A percentile compares a stretch with the other conserved stretches of the same genome.
phyloP scores from a whole-genome alignment of 2,888 invertebrate genomes.

The Sarcophaga subvicina region DNA sequence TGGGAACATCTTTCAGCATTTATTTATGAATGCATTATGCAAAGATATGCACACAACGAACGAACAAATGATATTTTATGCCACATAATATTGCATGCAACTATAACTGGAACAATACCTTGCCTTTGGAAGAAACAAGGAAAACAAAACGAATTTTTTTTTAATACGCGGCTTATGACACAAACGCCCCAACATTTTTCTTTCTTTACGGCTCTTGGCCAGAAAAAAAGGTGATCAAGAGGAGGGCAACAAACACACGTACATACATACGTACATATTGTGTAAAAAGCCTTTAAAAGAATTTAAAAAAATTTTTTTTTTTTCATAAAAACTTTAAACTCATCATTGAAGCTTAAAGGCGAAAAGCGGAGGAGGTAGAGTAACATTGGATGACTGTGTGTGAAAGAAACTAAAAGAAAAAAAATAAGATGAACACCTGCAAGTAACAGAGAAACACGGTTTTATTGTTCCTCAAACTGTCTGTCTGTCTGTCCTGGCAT shows the following conservation, averaged over 20 bases:
- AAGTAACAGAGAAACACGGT: conserved; percentile 30
- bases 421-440: conserved; percentile 42
- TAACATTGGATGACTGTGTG: neutral
- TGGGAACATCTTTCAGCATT: neutral
- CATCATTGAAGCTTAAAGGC: neutral
- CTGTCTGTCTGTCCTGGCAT: neutral
- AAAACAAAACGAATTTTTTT: no score
- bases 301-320: neutral
- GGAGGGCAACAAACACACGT: no score
- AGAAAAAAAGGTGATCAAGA: neutral
- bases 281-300: neutral
- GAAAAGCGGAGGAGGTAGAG: neutral
- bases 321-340: neutral
- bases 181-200: neutral
- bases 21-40: neutral
- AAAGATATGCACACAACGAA: no score
- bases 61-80: neutral
- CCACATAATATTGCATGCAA: neutral
- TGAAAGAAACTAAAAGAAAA: neutral
- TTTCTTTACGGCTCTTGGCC: neutral
- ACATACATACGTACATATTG: neutral
- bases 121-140: neutral
- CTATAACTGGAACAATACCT: neutral
- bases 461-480: conserved; percentile 17
- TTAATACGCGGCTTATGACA: neutral